These are phyloP conservation scores for Microtus oregoni DNA, from an alignment of 2,113 vertebrate species.

Conservation along the genomic window DNA sequence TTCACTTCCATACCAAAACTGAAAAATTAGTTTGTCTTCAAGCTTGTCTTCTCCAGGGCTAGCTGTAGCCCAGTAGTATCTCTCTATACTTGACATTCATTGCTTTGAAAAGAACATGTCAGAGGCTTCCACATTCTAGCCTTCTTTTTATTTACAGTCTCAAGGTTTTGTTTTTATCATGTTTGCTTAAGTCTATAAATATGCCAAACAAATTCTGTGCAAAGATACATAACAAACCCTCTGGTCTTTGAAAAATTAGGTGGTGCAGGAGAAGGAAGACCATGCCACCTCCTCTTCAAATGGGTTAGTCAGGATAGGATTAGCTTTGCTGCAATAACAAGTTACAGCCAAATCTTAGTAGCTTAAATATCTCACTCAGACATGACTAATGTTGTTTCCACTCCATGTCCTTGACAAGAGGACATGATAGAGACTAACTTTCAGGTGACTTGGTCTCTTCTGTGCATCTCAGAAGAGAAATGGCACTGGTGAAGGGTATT, in stretches of 20 bases:
- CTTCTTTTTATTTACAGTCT: background rate
- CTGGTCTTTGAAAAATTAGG: background rate
- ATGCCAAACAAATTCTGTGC: background rate
- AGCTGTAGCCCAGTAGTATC: slow-evolving; percentile 36
- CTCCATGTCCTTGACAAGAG: background rate
- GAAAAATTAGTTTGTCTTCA: slow-evolving; percentile 58
- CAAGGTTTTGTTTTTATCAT: background rate
- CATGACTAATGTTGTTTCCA: background rate
- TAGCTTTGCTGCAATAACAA: slow-evolving; percentile 26
- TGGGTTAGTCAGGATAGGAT: background rate
- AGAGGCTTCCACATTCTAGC: background rate
- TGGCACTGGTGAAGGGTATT: background rate
- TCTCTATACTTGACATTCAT: background rate
- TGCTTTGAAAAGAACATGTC: slow-evolving; percentile 29
- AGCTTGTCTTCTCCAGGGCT: slow-evolving; percentile 34
- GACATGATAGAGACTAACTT: background rate
- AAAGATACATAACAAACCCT: background rate
- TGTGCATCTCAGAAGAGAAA: background rate
- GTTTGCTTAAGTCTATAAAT: background rate
- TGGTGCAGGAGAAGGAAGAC: background rate
- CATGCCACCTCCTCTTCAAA: background rate
- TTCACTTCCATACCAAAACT: background rate
- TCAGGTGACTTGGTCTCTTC: background rate
- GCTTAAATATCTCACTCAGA: background rate
- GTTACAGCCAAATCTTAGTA: background rate